These are phyloP conservation scores for Picathartes gymnocephalus DNA, from an alignment of 2,113 vertebrate genomes.

Conservation along the genomic window DNA sequence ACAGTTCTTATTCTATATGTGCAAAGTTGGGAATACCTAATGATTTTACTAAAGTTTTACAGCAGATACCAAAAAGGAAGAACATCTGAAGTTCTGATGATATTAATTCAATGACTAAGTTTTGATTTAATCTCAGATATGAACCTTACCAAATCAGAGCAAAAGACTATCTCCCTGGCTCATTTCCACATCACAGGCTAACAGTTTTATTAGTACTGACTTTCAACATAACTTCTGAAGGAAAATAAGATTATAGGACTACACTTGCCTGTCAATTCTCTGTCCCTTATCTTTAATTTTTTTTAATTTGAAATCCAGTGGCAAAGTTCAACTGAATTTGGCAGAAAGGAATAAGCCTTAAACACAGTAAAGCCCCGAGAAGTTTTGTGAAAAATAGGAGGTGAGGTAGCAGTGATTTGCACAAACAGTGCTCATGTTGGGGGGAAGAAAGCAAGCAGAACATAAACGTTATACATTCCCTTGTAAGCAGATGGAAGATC, in stretches of 20 bases:
- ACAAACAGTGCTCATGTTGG: background rate
- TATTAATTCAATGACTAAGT: background rate
- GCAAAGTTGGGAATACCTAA: background rate
- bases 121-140: background rate
- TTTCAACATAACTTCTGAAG: background rate
- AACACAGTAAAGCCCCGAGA: background rate
- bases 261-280: background rate
- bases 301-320: background rate
- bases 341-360: background rate
- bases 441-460: background rate
- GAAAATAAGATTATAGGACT: background rate
- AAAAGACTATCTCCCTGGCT: background rate
- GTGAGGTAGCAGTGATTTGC: background rate
- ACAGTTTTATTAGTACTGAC: background rate
- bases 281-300: background rate
- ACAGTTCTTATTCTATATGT: background rate
- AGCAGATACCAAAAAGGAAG: background rate
- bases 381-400: background rate
- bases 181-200: background rate
- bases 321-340: background rate
- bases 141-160: background rate
- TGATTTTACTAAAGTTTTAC: background rate
- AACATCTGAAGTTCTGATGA: background rate
- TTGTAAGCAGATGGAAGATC: background rate
- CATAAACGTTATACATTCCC: background rate